A percentile compares a stretch with the other conserved stretches of the same genome.
phyloP scores from a whole-genome alignment of 2,888 invertebrate genomes.

The Standfussiana lucernea region DNA sequence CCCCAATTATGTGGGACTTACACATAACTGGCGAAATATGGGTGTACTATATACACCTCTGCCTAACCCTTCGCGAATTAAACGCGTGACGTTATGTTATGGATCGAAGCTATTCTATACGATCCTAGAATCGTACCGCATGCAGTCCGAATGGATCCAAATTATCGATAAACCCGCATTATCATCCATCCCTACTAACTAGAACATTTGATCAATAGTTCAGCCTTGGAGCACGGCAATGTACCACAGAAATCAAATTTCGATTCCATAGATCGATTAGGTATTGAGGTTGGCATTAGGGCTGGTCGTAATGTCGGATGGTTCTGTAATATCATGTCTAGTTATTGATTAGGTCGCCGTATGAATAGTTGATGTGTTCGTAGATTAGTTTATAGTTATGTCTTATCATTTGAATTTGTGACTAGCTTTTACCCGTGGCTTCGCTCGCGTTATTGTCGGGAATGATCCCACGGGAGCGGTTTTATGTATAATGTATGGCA shows the following conservation, averaged over 20 bases:
- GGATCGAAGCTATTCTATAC: not conserved
- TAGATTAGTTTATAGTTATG: not conserved
- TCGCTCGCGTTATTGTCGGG: not conserved
- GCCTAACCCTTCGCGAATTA: not conserved
- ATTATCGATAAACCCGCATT: not conserved
- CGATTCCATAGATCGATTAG: slow-evolving; percentile 55
- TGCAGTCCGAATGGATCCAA: not conserved
- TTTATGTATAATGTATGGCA: not conserved
- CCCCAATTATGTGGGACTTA: not conserved
- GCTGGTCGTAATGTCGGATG: slow-evolving; percentile 20
- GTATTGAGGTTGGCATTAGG: slow-evolving; percentile 40
- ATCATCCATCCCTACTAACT: slow-evolving; percentile 29
- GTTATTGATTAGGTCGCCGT: slow-evolving; percentile 1
- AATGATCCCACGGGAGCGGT: not conserved
- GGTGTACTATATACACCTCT: not conserved
- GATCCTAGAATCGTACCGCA: not conserved
- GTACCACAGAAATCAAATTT: slow-evolving; percentile 63
- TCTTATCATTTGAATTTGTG: not conserved
- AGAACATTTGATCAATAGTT: slow-evolving; percentile 64
- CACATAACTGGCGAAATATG: not conserved
- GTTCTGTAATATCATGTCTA: not conserved
- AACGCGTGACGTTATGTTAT: not conserved
- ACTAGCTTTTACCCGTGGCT: not conserved
- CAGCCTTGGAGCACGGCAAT: slow-evolving; percentile 58
- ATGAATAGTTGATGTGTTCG: not conserved